Base-by-base conservation (phyloP, 2,113 vertebrate genomes). In the Ginglymostoma cirratum region DNA sequence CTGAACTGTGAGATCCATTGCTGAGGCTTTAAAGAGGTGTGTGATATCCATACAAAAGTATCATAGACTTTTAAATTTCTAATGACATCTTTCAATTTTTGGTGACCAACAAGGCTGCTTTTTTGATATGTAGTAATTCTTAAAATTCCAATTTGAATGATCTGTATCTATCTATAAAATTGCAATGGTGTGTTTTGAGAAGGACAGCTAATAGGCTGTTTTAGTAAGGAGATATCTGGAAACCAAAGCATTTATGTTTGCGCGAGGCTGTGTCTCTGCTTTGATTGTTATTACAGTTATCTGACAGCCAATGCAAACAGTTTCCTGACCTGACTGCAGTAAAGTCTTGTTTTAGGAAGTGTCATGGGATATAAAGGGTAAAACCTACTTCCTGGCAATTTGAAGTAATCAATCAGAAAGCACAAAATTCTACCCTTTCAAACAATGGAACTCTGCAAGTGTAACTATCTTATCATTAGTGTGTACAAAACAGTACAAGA, bases 251-350 rank as follows among this genome's bases (percentile, higher is more conserved):
- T 98, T 98, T 98, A 97, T 98, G 98, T 97, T 98, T 98, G 98
- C 98, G 98, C 10, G 97, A 97, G 98, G 98, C 99, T 98, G 98
- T 99, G 99, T 98, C 99, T 99, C 99, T 98, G 98, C 98, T 99
- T 99, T 99, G 98, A 97, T 98, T 98, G 98, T 99, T 98, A 99
- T 99, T 99, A 99, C 98, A 98, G 98, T 99, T 98, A 99, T 99
- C 99, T 99, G 98, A 99, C 98, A 97, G 98, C 97, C 98, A 97
- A 97, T 97, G 98, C 97, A 98, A 99, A 99, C 98, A 98, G 98
- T 97, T 99, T 99, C 99, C 99, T 99, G 99, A 98, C 98, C 98
- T 97, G 97, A 99, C 98, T 98, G 98, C 98, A 95, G 69, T 99
- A 98, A 99, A 99, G 98, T 98, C 98, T 97, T 98, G 98, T 98